Conservation (phyloP, 2,113 vertebrate genomes). For the Pterocles orientalis region DNA sequence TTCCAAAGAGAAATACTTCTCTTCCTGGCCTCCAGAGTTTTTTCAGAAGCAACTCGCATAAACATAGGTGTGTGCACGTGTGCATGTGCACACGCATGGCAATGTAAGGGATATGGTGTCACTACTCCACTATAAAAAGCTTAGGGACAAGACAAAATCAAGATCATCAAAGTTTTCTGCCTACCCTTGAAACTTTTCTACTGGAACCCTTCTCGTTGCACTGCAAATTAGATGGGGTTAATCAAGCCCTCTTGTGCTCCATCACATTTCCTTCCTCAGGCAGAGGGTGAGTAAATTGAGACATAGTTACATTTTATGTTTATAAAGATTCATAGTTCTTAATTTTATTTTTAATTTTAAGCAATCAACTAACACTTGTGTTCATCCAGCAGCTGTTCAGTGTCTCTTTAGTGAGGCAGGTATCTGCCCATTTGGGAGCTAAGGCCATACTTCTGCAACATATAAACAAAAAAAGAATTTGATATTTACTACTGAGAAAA, state of each 20-base stretch:
- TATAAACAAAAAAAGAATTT: background rate
- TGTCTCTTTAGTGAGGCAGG: background rate
- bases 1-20: background rate
- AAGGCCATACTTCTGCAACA: background rate
- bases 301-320: background rate
- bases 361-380: background rate
- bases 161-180: background rate
- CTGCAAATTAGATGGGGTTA: background rate
- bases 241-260: background rate
- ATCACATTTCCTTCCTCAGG: background rate
- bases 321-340: background rate
- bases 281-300: conserved; percentile 2
- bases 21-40: background rate
- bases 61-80: rapidly evolving
- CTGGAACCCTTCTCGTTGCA: background rate
- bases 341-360: conserved; percentile 18
- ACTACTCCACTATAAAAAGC: background rate
- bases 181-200: background rate
- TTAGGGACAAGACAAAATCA: background rate
- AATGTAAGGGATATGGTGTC: background rate
- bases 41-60: background rate
- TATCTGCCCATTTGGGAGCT: background rate
- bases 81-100: rapidly evolving
- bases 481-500: background rate
- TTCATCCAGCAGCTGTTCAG: conserved; percentile 33